Base-by-base conservation (phyloP, 2,888 invertebrate species). In the Sinotaia quadrata region DNA sequence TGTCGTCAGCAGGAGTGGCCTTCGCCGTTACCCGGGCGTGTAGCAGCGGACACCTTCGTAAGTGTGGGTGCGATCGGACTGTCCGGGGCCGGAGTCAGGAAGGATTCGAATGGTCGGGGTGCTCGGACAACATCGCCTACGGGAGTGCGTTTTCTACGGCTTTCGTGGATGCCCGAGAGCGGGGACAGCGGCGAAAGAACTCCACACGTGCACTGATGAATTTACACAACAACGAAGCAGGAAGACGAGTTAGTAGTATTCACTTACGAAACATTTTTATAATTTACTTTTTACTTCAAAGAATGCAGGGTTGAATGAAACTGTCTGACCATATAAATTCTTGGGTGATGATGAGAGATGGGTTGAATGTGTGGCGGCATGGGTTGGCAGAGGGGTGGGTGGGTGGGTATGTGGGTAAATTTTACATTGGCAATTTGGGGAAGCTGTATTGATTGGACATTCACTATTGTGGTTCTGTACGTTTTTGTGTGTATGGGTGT, bases 181-280 rank as follows among this genome's bases (percentile, higher is more conserved):
- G 94, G 77, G 78, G 78, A 60, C 89, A 95, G 94, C 89, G 96
- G 95, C 93, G 79, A 63, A 94, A 93, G 58, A 91, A 96, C 70
- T 94, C 95, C 75, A 93, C 93, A 37, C 91, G 97, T 71, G 94
- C 95, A 74, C 91, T 98, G 75, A 97, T 98, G 96, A 98, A 98
- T 82, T 90, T 98, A 68, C 97, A 98, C 89, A 98, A 98, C 89
- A 98, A 98, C 90, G 92, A 95, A 84, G 97, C 95, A 61, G 98
- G 98, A 61, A 91, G 98, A 89, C 95, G 95, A 94, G 97, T 98
- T 89, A 90, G 89, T 74, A 4, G n/a, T n/a, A n/a, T n/a, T n/a
- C n/a, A n/a, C n/a, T n/a, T n/a, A n/a, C n/a, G n/a, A n/a, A n/a
- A n/a, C n/a, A n/a, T n/a, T n/a, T n/a, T n/a, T n/a, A n/a, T n/a